Conservation (phyloP, 2,113 vertebrate genomes). For the Bos taurus region DNA sequence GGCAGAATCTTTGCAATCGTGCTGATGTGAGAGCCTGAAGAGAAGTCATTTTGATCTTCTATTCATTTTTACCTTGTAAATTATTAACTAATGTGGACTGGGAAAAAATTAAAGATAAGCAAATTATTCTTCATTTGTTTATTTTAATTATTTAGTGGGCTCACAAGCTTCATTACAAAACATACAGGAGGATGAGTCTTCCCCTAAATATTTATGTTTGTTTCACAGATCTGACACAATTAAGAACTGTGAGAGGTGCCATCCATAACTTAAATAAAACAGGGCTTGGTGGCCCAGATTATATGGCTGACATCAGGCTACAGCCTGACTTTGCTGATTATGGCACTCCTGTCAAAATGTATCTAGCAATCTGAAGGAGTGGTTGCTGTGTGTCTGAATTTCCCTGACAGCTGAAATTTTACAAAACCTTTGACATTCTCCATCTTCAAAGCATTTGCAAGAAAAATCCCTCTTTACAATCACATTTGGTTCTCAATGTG, state of each 20-base stretch:
- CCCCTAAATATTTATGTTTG: conserved; percentile 4
- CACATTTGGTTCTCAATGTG: not conserved
- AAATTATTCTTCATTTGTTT: conserved; percentile 83
- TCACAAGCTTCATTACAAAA: conserved; percentile 63
- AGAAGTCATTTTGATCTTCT: conserved; percentile 69
- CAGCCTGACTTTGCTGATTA: not conserved
- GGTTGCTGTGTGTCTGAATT: not conserved
- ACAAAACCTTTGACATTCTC: not conserved
- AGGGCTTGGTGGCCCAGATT: not conserved
- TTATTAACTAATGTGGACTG: conserved; percentile 78
- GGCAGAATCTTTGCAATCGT: conserved; percentile 58
- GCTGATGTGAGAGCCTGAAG: conserved; percentile 56
- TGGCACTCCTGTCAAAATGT: not conserved
- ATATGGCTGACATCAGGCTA: not conserved
- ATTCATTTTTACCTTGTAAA: conserved; percentile 76
- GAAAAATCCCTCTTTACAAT: not conserved
- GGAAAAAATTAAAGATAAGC: conserved; percentile 76
- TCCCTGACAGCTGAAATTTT: not conserved
- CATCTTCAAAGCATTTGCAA: not conserved
- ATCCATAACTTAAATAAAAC: not conserved
- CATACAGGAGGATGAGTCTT: conserved; percentile 31
- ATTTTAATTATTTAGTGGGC: conserved; percentile 78
- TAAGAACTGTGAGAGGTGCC: conserved; percentile 2
- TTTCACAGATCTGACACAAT: conserved; percentile 47
- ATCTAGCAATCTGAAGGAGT: not conserved